Evolutionary conservation across 2,888 invertebrate genomes (phyloP).

Genomic region (Platycnemis pennipes): DNA sequence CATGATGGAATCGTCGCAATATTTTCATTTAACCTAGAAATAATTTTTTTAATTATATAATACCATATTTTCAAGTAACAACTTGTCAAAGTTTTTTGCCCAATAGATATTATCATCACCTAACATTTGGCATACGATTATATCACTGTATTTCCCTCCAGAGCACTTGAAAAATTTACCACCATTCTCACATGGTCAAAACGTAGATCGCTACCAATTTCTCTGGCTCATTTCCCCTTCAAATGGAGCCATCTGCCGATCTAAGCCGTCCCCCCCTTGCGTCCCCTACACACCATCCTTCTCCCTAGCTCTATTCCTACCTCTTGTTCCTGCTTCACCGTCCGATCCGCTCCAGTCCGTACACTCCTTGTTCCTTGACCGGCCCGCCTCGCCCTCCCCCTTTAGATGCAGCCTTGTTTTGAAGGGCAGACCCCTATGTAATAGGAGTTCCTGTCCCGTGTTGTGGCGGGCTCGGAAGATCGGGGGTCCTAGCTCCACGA

Average conservation of each 20-base stretch:
- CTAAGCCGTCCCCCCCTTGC: not conserved
- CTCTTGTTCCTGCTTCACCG: not conserved
- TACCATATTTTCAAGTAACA: too few relatives aligned
- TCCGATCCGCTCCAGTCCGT: not conserved
- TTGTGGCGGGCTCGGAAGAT: constrained; percentile 8
- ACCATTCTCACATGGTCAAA: too few relatives aligned
- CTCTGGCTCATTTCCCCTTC: too few relatives aligned
- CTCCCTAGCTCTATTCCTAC: not conserved
- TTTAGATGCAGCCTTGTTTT: not conserved
- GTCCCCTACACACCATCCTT: not conserved
- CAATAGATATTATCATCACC: too few relatives aligned
- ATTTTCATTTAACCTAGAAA: too few relatives aligned
- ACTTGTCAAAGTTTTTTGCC: too few relatives aligned
- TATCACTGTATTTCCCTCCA: too few relatives aligned
- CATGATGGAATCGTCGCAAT: too few relatives aligned
- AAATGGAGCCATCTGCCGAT: not conserved
- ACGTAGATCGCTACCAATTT: too few relatives aligned
- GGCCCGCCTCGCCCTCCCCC: not conserved
- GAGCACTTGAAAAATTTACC: too few relatives aligned
- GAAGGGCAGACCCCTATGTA: constrained; percentile 36
- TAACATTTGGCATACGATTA: too few relatives aligned
- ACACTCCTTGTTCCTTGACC: not conserved
- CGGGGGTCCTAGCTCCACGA: not conserved
- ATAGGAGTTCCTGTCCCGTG: constrained; percentile 59
- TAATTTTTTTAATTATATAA: too few relatives aligned